Base-by-base conservation (phyloP, 1,140 invertebrate genomes). In the Zaprionus inermis region DNA sequence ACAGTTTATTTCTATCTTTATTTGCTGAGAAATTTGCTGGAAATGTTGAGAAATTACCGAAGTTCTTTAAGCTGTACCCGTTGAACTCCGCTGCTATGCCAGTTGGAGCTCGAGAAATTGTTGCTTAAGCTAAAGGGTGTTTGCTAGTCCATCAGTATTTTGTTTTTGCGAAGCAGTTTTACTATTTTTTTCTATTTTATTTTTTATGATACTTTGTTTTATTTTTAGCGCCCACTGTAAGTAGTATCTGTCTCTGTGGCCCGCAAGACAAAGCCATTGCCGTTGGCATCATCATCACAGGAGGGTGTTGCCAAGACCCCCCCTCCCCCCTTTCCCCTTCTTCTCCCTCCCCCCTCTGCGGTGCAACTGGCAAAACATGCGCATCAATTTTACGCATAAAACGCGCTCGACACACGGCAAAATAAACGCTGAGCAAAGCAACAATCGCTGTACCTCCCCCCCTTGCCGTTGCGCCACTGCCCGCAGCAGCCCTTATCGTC, bases 321-420 rank as follows among this genome's bases (percentile, higher is more conserved):
- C 18, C 9, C 11, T 10, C n/a, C 51, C 5, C 30, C 12, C 24
- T 18, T 0, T 7, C 4, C 14, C 5, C 3, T 22, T 0, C 34
- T 4, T 16, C 36, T 3, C 10, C 14, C 12, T 60, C 22, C 10
- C 20, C 4, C n/a, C 49, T 54, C 41, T 69, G 22, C 66, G 55
- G 55, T 68, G 69, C 69, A 63, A 54, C 67, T 54, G 30, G 54
- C 34, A 67, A 67, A 63, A 55, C 59, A 59, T 12, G 41, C 65
- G 72, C 68, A 56, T 61, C 69, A 72, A 66, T 72, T 72, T 76
- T 72, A 66, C 74, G 74, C 74, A 68, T 63, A 73, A 76, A 76
- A 72, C 22, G 73, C 57, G 68, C 61, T 38, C 22, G 5, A 16
- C 1, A 22, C 30, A 32, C 30, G n/a, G 60, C 12, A 68, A 38